A percentile compares a stretch with the other conserved stretches of the same genome.
Conservation (phyloP, 1,140 invertebrate species). For the Drosophila saltans region DNA sequence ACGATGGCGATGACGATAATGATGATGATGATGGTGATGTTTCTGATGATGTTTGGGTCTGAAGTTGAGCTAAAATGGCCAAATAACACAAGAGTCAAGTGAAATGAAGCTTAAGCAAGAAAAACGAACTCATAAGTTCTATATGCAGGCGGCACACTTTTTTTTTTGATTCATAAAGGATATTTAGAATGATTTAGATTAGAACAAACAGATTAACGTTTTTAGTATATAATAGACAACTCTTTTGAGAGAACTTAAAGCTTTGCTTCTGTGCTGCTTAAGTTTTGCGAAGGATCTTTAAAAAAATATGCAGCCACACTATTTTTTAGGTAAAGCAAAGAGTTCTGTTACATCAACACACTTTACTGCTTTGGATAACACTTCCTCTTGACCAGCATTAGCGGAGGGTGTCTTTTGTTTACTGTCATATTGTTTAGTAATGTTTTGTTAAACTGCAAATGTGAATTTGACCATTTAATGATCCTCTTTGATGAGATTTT, state of each 20-base stretch:
- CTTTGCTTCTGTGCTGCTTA: no score
- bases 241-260: no score
- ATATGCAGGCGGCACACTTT: not conserved
- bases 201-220: no score
- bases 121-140: not conserved
- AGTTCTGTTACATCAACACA: no score
- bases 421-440: not conserved
- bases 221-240: no score
- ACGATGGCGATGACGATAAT: conserved; percentile 1
- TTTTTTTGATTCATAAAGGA: no score
- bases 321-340: not conserved
- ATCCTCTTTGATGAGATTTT: conserved; percentile 20
- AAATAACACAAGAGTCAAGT: not conserved
- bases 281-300: no score
- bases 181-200: no score
- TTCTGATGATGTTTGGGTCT: not conserved
- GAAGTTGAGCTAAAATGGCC: conserved; percentile 1
- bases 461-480: conserved; percentile 1
- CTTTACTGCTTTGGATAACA: no score
- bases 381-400: not conserved
- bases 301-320: conserved; percentile 5
- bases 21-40: conserved; percentile 2
- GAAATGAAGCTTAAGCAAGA: not conserved
- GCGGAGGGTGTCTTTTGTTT: not conserved
- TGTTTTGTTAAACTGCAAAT: not conserved